Base-by-base conservation (phyloP, 1,140 invertebrate genomes). In the Eumeta japonica region DNA sequence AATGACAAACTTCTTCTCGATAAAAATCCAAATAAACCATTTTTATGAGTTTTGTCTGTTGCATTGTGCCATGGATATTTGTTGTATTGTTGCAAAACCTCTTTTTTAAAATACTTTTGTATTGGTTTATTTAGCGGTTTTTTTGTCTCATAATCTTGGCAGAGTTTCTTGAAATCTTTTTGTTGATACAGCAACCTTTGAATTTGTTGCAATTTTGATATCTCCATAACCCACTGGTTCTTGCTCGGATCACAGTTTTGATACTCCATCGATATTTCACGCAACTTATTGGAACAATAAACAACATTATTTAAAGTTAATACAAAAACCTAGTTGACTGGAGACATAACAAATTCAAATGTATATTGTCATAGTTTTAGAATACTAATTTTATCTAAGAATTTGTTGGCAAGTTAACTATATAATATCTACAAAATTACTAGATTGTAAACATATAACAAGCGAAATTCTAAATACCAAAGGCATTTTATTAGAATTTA, bases 181-280 rank as follows among this genome's bases (percentile, higher is more conserved):
- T 67, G 56, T 40, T 71, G 60, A 37, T 71, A 71, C 11, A 71
- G 13, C 2, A 63, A 34, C 24, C 65, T 51, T 43, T 68, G 63
- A 7, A 64, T 50, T 43, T 61, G 59, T 47, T 72, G 62, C 10
- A 75, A 40, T 40, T 62, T 65, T 13, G 59, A 51, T 14, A 82
- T 51, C 35, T 77, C 63, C 3, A 55, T 56, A 16, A 76, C 63
- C 62, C 75, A 68, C 30, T 64, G 45, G 50, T 75, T 74, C 17
- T 73, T 75, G 43, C 83, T 78, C 27, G 78, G 72, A 14, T 72
- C 72, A 50, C 84, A 87, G 48, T 82, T 83, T 45, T 83, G 80
- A 64, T 86, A 87, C 41, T 86, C 79, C 44, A 85, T 66, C 16
- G 78, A 81, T 10, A 84, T 55, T 73, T 85, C 80, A 46, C 78